Base-by-base conservation (phyloP, 2,888 invertebrate species). In the Coelogynopora nodosa region DNA sequence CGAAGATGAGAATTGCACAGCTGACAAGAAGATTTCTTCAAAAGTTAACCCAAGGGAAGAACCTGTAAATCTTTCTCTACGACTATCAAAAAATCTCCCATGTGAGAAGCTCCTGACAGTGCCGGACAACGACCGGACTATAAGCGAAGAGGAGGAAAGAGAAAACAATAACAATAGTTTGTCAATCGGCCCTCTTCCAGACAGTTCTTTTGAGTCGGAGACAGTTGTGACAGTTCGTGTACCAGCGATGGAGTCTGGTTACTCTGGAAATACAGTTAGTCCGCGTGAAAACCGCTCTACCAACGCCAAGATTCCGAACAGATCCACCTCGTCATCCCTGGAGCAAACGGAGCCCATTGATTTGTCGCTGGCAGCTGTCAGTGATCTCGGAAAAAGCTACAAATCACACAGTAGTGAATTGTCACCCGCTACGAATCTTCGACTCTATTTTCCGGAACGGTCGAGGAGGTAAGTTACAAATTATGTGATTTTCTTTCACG, bases 281-380 rank as follows among this genome's bases (percentile, higher is more conserved):
- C 49, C 18, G 10, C 49, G 10, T 13, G 49, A 5, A 49, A 49
- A 18, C 49, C 5, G 18, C 18, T 18, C 49, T 18, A 49, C 49
- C 49, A 49, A 49, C 49, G n/a, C n/a, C n/a, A n/a, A n/a, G n/a
- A 49, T 13, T 49, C 18, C 10, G 10, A 49, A 49, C 10, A 49
- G 18, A 49, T 49, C 49, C 49, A 49, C 23, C 74, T 26, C 74
- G 5, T 5, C 5, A 74, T 13, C 74, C 23, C 74, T 10, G 2
- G 74, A 74, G 74, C 74, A 74, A 74, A 74, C 23, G 18, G 74
- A 74, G 74, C 74, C 74, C 74, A 74, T 74, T 74, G 74, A 74
- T 74, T 74, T 74, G 74, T 74, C 74, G 74, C 27, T 74, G 74
- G 23, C 74, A 23, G 74, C 74, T 74, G 74, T 74, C 74, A 74